These are phyloP conservation scores for Zaprionus africanus DNA, from an alignment of 1,140 invertebrate genomes.

Conservation along the genomic window DNA sequence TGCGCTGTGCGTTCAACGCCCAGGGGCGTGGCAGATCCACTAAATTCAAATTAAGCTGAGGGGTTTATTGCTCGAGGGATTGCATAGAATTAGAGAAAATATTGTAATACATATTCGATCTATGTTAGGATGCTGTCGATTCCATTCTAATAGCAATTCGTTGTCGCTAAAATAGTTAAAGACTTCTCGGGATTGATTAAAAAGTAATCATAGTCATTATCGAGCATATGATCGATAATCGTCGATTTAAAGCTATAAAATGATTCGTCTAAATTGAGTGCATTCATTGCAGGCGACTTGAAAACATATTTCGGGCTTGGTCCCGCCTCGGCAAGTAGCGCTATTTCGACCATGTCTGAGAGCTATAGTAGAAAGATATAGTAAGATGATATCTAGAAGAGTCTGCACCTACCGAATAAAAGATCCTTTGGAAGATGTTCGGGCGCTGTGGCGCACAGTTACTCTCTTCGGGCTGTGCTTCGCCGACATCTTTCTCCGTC, in stretches of 20 bases:
- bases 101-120: neutral
- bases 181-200: neutral
- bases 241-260: slow-evolving; percentile 39
- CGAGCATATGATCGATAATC: slow-evolving; percentile 45
- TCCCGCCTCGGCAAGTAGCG: slow-evolving; percentile 15
- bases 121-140: neutral
- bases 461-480: neutral
- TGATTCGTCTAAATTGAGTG: slow-evolving; percentile 36
- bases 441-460: neutral
- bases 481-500: neutral
- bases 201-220: neutral
- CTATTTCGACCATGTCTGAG: slow-evolving; percentile 21
- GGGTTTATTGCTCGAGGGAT: slow-evolving; percentile 18
- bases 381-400: neutral
- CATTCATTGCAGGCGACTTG: slow-evolving; percentile 51
- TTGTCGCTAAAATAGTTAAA: neutral
- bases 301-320: slow-evolving; percentile 12
- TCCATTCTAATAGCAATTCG: neutral
- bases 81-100: slow-evolving; percentile 2
- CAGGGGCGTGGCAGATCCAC: slow-evolving; percentile 37
- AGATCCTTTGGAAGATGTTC: neutral
- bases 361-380: slow-evolving; percentile 20
- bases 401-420: neutral
- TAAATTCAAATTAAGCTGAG: slow-evolving; percentile 49
- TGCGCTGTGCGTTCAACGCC: slow-evolving; percentile 45